These are phyloP conservation scores for Leucania comma DNA, from an alignment of 2,888 invertebrate genomes.

Conservation along the genomic window DNA sequence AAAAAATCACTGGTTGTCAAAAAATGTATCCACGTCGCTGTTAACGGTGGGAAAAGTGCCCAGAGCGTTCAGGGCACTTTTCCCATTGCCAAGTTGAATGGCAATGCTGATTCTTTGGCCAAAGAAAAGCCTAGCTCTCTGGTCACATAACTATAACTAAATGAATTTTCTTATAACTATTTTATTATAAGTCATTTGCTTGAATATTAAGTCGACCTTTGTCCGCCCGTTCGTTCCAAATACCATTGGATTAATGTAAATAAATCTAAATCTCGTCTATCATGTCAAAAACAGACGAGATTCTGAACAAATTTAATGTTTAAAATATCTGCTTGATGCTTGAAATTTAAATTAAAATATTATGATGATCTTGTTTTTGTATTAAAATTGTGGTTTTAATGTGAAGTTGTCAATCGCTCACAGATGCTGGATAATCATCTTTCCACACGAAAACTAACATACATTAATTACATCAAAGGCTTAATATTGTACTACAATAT, in stretches of 20 bases:
- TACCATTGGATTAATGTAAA: conserved; percentile 41
- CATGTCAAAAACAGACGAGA: conserved; percentile 48
- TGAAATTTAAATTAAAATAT: conserved; percentile 44
- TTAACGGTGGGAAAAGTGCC: too few relatives aligned
- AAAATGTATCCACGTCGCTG: too few relatives aligned
- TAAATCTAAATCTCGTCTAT: neutral
- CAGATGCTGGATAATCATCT: neutral
- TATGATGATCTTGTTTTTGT: conserved; percentile 23
- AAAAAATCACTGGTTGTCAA: too few relatives aligned
- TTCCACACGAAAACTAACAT: neutral
- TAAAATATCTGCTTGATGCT: conserved; percentile 30
- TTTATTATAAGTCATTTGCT: neutral
- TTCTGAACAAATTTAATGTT: conserved; percentile 45
- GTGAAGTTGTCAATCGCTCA: neutral
- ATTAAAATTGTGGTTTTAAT: neutral
- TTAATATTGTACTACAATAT: neutral
- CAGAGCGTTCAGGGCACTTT: too few relatives aligned
- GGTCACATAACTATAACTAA: neutral
- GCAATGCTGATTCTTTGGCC: too few relatives aligned
- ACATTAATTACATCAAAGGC: neutral
- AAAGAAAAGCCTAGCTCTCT: too few relatives aligned
- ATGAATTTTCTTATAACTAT: conserved; percentile 19
- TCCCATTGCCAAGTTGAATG: too few relatives aligned
- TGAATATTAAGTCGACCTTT: conserved; percentile 14
- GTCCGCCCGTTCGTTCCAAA: conserved; percentile 26